These are phyloP conservation scores for Eupleurogrammus muticus DNA, from an alignment of 2,797 vertebrate species.

Conservation along the genomic window DNA sequence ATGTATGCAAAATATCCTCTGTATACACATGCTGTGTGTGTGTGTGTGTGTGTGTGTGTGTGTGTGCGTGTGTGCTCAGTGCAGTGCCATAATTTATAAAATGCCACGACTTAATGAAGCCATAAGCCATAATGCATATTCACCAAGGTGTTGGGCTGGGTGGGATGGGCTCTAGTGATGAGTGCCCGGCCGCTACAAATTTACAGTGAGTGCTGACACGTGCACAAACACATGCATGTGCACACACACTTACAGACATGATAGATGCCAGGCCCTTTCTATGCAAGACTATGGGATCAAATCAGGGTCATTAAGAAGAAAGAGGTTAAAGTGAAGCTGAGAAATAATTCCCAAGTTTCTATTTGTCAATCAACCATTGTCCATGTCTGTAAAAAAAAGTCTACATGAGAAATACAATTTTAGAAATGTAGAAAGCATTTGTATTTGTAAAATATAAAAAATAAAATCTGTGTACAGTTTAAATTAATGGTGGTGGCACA, in stretches of 20 bases:
- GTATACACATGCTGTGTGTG: slow-evolving; percentile 47
- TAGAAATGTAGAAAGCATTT: too few relatives aligned
- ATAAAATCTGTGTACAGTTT: too few relatives aligned
- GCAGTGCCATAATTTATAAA: slow-evolving; percentile 81
- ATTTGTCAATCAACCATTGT: too few relatives aligned
- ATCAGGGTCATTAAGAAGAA: too few relatives aligned
- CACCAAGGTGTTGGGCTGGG: slow-evolving; percentile 76
- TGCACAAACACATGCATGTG: slow-evolving; percentile 15
- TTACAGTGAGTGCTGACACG: slow-evolving; percentile 65
- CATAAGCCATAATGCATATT: slow-evolving; percentile 84
- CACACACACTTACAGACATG: slow-evolving; percentile 2
- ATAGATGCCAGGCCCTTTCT: slow-evolving; percentile 22
- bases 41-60: slow-evolving; percentile 46
- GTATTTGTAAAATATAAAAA: too few relatives aligned
- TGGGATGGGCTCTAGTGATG: slow-evolving; percentile 57
- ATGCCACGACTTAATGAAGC: slow-evolving; percentile 82
- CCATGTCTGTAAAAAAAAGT: too few relatives aligned
- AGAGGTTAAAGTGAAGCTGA: too few relatives aligned
- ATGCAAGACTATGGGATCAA: slow-evolving; percentile 4
- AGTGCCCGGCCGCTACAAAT: slow-evolving; percentile 68
- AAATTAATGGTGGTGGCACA: too few relatives aligned
- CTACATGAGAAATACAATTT: too few relatives aligned
- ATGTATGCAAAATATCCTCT: slow-evolving; percentile 75
- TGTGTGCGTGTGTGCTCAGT: slow-evolving; percentile 60
- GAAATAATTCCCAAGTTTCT: too few relatives aligned